Base-by-base conservation (phyloP, 2,888 invertebrate species). In the Dugesia japonica region DNA sequence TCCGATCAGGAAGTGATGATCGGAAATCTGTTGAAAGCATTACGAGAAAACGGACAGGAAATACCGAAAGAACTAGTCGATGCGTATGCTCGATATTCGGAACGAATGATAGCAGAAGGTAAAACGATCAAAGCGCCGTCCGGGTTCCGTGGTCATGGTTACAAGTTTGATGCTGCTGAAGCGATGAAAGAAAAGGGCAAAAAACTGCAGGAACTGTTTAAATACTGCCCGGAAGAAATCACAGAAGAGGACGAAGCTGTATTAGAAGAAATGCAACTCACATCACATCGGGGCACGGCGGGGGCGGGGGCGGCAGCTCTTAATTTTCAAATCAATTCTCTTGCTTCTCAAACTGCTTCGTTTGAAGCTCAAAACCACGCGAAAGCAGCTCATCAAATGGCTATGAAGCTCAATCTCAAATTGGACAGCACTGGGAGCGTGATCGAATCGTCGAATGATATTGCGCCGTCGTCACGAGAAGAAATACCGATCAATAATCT, bases 161-260 rank as follows among this genome's bases (percentile, higher is more conserved):
- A n/a, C n/a, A 72, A 72, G n/a, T 72, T 72, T 27, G 72, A 72
- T 27, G 72, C 28, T 72, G 72, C 72, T 4, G 72, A 72, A 72
- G 72, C 72, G n/a, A 56, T 4, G 56, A 56, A 56, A 56, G 56
- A n/a, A 23, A 56, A 56, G 17, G 56, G n/a, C 7, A 56, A 56
- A 23, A 56, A 56, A n/a, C 56, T 56, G 4, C 56, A 56, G n/a
- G 56, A 56, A n/a, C 56, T 56, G 4, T 20, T 20, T 7, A n/a
- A 56, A 56, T 56, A 56, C n/a, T 56, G 56, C 17, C 56, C 56
- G 9, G 56, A 56, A n/a, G 56, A 56, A 56, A 56, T 56, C 4
- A 56, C 56, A 4, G 56, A 56, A 56, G 56, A 56, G n/a, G 56
- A 56, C 17, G 56, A 56, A 23, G 56, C 56, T 7, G 56, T 56